Evolutionary conservation across 1,140 invertebrate species (phyloP), one percentile per base, ranked within the genome.

Genomic region (Aphis gossypii): DNA sequence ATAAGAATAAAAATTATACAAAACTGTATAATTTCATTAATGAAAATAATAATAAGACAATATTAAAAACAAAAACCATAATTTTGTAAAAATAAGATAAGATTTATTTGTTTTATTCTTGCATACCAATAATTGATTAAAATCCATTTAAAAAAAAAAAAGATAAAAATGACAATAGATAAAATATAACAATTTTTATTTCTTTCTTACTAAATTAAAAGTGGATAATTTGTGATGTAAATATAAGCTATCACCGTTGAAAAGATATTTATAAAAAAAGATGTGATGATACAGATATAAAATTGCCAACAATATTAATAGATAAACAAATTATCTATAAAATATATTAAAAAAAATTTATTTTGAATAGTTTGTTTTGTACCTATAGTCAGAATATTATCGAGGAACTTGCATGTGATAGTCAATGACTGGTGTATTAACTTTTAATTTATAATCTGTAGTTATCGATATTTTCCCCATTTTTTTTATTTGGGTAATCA

Each of bases 301-400:
- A 84, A 84, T 44, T 84, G 41, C 25, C 41, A 84, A 25, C 41
- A 84, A 44, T 44, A 6, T 76, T 35, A 76, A n/a, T n/a, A n/a
- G 30, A 76, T 68, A n/a, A 3, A 18, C 30, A 9, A n/a, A 68
- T 68, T n/a, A n/a, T 68, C 30, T 68, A 68, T 68, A 68, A n/a
- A 76, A 76, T n/a, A n/a, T 76, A 84, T 83, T 35, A 41, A 41
- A 21, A 41, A 3, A 84, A 25, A 41, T 41, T 84, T 11, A 25
- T 14, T n/a, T 84, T 84, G 21, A 23, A 48, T 88, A n/a, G n/a
- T 88, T 88, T 88, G 46, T 88, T 88, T 88, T 88, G 46, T n/a
- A 88, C n/a, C 44, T 21, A 51, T 6, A 88, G 18, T 88, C 20
- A 30, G 18, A 88, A 48, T 38, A 11, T 41, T 54, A 54, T 89